Conservation (phyloP, 2,888 invertebrate genomes). For the Cryptus armator region DNA sequence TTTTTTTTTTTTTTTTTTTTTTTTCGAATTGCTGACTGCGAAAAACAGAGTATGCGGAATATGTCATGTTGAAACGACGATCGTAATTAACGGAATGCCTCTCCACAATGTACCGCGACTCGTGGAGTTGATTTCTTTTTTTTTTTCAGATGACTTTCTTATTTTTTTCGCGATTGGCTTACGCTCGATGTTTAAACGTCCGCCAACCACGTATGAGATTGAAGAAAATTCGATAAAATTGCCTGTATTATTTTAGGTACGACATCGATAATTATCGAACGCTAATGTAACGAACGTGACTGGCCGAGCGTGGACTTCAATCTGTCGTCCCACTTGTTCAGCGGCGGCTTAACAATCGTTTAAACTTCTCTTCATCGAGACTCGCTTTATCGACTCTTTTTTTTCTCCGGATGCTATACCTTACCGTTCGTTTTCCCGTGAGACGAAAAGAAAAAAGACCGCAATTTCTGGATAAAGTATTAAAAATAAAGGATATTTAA, state of each 20-base stretch:
- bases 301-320: slow-evolving; percentile 59
- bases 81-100: slow-evolving; percentile 33
- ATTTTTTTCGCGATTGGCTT: no score
- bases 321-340: slow-evolving; percentile 60
- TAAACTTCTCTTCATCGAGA: neutral
- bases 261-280: slow-evolving; percentile 33
- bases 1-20: slow-evolving; percentile 16
- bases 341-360: slow-evolving; percentile 13
- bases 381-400: neutral
- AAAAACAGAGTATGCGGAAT: slow-evolving; percentile 14
- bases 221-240: neutral
- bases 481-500: no score
- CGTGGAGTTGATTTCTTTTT: neutral
- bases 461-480: no score
- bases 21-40: slow-evolving; percentile 47
- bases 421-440: neutral
- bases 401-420: neutral
- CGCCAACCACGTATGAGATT: no score
- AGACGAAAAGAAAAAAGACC: neutral
- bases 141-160: no score
- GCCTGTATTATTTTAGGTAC: slow-evolving; percentile 37
- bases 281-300: slow-evolving; percentile 50
- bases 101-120: neutral
- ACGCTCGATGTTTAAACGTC: no score
- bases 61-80: slow-evolving; percentile 28